Conservation (phyloP, 2,888 invertebrate genomes). For the Folsomia candida region DNA sequence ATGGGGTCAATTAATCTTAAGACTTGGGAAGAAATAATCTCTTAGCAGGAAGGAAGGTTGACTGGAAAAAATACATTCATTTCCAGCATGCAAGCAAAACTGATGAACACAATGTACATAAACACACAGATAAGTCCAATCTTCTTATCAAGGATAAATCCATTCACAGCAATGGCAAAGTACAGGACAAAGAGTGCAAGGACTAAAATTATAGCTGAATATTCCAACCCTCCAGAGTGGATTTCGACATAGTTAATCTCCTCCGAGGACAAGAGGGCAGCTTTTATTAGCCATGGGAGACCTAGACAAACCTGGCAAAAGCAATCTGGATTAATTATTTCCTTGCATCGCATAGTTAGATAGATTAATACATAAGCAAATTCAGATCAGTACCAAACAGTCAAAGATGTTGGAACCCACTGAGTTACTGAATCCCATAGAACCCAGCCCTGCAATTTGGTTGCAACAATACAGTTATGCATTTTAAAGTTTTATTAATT, state of each 20-base stretch:
- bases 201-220: slow-evolving; percentile 82
- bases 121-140: slow-evolving; percentile 78
- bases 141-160: slow-evolving; percentile 79
- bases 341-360: neutral
- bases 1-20: too few relatives aligned
- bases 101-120: slow-evolving; percentile 83
- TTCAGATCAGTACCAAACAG: slow-evolving; percentile 60
- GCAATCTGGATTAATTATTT: neutral
- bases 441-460: slow-evolving; percentile 75
- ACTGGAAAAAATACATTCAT: slow-evolving; percentile 90
- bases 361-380: too few relatives aligned
- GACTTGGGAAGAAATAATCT: too few relatives aligned
- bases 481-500: too few relatives aligned
- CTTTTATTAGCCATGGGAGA: slow-evolving; percentile 84
- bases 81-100: slow-evolving; percentile 84
- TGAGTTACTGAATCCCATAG: slow-evolving; percentile 87
- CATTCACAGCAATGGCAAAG: slow-evolving; percentile 76
- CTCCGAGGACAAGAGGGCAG: slow-evolving; percentile 75
- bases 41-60: slow-evolving; percentile 74
- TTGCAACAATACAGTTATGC: too few relatives aligned
- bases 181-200: slow-evolving; percentile 82
- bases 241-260: slow-evolving; percentile 76
- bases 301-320: slow-evolving; percentile 67
- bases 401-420: slow-evolving; percentile 89
- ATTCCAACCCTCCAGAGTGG: slow-evolving; percentile 84